phyloP scores from a whole-genome alignment of 2,888 invertebrate species.

The Phengaris alcon region DNA sequence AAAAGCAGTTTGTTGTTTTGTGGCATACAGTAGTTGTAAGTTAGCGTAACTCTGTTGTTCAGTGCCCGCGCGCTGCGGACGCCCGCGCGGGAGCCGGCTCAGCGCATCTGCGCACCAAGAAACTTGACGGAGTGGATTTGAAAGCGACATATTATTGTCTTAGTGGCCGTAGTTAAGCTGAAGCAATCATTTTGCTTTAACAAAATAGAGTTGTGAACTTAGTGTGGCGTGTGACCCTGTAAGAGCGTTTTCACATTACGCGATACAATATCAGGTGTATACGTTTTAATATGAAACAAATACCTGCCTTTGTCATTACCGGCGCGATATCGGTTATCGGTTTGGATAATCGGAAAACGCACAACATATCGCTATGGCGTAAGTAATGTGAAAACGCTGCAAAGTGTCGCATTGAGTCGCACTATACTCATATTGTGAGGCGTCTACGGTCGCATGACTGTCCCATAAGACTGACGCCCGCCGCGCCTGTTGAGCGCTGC shows the following conservation, averaged over 20 bases:
- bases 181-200: not conserved
- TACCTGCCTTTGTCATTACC: too few species aligned
- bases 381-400: too few species aligned
- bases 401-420: not conserved
- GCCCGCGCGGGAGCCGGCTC: slow-evolving; percentile 65
- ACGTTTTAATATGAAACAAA: too few species aligned
- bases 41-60: slow-evolving; percentile 64
- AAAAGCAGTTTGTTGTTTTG: slow-evolving; percentile 30
- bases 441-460: slow-evolving; percentile 40
- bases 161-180: slow-evolving; percentile 23
- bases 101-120: slow-evolving; percentile 71
- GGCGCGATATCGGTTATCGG: too few species aligned
- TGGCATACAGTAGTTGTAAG: slow-evolving; percentile 44
- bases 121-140: slow-evolving; percentile 49
- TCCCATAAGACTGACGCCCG: slow-evolving; percentile 66
- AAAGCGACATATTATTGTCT: slow-evolving; percentile 37
- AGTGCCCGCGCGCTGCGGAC: slow-evolving; percentile 68
- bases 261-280: too few species aligned
- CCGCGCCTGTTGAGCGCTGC: slow-evolving; percentile 50
- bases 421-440: not conserved
- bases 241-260: too few species aligned
- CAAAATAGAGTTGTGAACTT: not conserved
- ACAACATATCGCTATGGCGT: too few species aligned
- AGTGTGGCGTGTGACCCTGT: too few species aligned
- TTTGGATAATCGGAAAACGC: too few species aligned